phyloP scores from a whole-genome alignment of 2,797 vertebrate species.

The Sebastes taczanowskii region DNA sequence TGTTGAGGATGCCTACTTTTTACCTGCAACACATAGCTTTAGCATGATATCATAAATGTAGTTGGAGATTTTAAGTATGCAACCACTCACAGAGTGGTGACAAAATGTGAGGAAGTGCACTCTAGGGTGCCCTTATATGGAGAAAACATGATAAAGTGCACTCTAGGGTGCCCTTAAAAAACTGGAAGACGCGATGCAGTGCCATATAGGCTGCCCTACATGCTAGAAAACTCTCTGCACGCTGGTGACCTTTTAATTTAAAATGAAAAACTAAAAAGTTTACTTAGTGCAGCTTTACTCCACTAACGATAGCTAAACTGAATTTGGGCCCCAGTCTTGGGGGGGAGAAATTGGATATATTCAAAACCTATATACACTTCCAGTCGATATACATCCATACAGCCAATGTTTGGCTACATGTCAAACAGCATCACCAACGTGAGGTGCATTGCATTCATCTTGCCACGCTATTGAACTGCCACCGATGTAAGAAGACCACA shows the following conservation, averaged over 20 bases:
- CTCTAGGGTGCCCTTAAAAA: too few relatives aligned
- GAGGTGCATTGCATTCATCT: not conserved
- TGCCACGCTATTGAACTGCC: slow-evolving; percentile 15
- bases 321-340: not conserved
- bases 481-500: slow-evolving; percentile 41
- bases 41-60: not conserved
- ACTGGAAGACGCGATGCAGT: too few relatives aligned
- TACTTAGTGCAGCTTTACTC: not conserved
- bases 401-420: not conserved
- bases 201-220: too few relatives aligned
- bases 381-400: not conserved
- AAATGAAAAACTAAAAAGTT: too few relatives aligned
- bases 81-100: not conserved
- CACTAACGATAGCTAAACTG: not conserved
- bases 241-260: not conserved
- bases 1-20: not conserved
- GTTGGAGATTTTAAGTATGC: not conserved
- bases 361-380: not conserved
- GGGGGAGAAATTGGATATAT: not conserved
- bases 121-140: too few relatives aligned
- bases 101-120: too few relatives aligned
- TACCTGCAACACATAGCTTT: not conserved
- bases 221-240: too few relatives aligned
- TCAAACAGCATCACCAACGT: not conserved
- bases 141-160: too few relatives aligned